Percentiles rank a stretch among this genome's conserved stretches.
These are phyloP conservation scores for Pseudomyrmex flavicornis DNA, from an alignment of 1,140 invertebrate species.

Conservation along the genomic window DNA sequence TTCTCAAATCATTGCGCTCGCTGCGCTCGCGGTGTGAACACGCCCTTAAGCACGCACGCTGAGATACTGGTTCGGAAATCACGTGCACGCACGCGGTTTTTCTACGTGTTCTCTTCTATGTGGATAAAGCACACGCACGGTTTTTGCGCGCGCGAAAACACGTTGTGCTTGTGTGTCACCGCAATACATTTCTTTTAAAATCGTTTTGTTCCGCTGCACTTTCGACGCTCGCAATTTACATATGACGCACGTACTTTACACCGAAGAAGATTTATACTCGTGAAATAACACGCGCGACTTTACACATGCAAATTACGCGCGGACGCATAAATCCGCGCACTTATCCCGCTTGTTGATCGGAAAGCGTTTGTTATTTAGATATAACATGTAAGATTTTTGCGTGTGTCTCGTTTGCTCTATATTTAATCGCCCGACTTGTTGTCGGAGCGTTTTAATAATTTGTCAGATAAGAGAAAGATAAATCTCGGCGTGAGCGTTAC, in stretches of 20 bases:
- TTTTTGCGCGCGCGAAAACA: constrained; percentile 1
- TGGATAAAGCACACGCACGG: neutral
- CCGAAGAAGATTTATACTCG: constrained; percentile 24
- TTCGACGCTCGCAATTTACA: constrained; percentile 17
- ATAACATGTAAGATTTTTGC: constrained; percentile 2
- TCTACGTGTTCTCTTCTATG: neutral
- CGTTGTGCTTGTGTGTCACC: neutral
- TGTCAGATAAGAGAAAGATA: neutral
- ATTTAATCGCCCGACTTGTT: neutral
- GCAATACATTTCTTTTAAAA: constrained; percentile 22
- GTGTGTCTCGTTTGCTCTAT: neutral
- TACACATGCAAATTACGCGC: constrained; percentile 49
- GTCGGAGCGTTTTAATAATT: neutral
- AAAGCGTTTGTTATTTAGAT: constrained; percentile 22
- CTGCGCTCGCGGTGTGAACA: constrained; percentile 20
- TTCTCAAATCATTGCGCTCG: neutral
- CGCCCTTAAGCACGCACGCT: constrained; percentile 40
- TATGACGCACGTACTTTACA: constrained; percentile 14
- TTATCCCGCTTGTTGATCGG: constrained; percentile 44
- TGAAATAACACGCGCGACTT: constrained; percentile 30
- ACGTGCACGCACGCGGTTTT: constrained; percentile 11
- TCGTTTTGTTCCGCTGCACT: constrained; percentile 37
- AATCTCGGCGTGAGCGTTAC: neutral
- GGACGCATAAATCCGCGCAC: constrained; percentile 33
- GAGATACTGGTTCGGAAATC: constrained; percentile 63